Base-by-base conservation (phyloP, 2,888 invertebrate genomes). In the Sturmia bella region DNA sequence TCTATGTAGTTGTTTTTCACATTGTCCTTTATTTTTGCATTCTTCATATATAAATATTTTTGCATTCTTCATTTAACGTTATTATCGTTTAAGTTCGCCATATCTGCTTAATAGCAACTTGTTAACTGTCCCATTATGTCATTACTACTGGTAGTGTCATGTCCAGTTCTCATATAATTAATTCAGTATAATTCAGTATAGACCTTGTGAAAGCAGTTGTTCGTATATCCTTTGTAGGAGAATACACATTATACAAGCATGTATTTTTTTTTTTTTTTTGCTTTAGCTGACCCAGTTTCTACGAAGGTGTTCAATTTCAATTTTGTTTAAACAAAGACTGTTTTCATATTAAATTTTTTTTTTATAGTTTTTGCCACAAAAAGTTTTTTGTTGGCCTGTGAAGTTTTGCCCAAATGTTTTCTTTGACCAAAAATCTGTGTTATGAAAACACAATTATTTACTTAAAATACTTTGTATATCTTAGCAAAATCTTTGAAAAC, bases 391-490 rank as follows among this genome's bases (percentile, higher is more conserved):
- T 4, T n/a, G n/a, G n/a, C n/a, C n/a, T n/a, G n/a, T n/a, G n/a
- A n/a, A n/a, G n/a, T n/a, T n/a, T n/a, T n/a, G n/a, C n/a, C n/a
- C n/a, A n/a, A 13, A 17, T 21, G 19, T 69, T 32, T 27, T 48
- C n/a, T 37, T 56, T 56, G 32, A 27, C 32, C 2, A 54, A 69
- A 54, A 69, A 61, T 69, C 37, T 52, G 39, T 43, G 24, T 21
- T 32, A 19, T 13, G 13, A 68, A 66, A 63, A 70, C 77, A 77
- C 63, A 48, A 48, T 63, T 70, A 63, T 70, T 70, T 41, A 77
- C 77, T 77, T 69, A 63, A 70, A 77, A 70, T 70, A 48, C 48
- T 77, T 77, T 48, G 56, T 54, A 69, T 63, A 69, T 54, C 61
- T 19, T 39, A 73, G 45, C 43, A 48, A 57, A 68, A 70, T 52